These are phyloP conservation scores for Tetragnatha versicolor DNA, from an alignment of 1,140 invertebrate species.

Conservation along the genomic window DNA sequence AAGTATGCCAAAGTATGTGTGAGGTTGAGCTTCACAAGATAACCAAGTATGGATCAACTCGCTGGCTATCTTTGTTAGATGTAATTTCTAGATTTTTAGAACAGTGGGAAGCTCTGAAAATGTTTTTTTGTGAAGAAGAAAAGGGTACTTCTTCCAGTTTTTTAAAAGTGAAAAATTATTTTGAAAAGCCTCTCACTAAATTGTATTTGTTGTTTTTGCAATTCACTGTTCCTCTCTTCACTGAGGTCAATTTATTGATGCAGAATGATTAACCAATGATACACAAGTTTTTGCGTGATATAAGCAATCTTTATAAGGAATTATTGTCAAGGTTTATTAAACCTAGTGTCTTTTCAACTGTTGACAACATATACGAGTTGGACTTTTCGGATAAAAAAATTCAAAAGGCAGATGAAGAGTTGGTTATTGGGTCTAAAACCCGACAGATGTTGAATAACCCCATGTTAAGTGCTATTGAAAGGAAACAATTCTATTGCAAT, in stretches of 20 bases:
- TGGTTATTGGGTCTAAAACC: background rate
- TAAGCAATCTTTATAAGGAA: background rate
- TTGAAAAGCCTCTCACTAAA: background rate
- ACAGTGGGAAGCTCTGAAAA: background rate
- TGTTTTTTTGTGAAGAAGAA: constrained; percentile 14
- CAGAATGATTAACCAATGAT: background rate
- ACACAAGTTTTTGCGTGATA: background rate
- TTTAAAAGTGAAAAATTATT: background rate
- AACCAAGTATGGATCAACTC: background rate
- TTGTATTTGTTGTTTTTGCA: constrained; percentile 2
- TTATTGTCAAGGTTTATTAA: background rate
- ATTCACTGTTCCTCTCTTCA: too few species aligned
- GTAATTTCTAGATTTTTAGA: background rate
- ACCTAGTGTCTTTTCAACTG: too few species aligned
- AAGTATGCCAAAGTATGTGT: too few species aligned
- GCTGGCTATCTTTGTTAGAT: background rate
- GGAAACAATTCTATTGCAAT: background rate
- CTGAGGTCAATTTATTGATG: background rate
- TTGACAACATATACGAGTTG: too few species aligned
- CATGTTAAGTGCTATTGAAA: background rate
- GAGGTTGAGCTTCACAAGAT: too few species aligned
- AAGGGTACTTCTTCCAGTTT: background rate
- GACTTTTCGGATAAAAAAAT: too few species aligned
- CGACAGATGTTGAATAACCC: background rate
- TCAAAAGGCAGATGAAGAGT: background rate